Conservation (phyloP, 2,888 invertebrate species). For the Notodonta dromedarius region DNA sequence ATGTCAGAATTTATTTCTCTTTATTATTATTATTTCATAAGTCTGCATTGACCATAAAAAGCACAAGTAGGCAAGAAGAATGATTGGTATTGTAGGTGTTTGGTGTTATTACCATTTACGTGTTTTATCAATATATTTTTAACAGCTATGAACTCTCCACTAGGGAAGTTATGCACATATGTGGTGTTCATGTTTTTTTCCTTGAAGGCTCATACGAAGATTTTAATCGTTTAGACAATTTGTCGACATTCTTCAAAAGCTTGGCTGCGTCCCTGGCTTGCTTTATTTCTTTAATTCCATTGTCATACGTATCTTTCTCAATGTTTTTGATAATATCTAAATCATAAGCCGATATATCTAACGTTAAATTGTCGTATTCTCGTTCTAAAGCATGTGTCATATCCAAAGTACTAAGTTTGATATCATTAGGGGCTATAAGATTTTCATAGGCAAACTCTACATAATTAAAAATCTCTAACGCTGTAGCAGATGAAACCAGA, state of each 20-base stretch:
- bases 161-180: background rate
- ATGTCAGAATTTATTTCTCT: background rate
- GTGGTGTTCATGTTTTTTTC: conserved; percentile 30
- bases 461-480: conserved; percentile 85
- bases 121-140: no score
- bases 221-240: conserved; percentile 67
- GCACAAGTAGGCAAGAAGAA: no score
- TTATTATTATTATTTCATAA: background rate
- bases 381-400: conserved; percentile 86
- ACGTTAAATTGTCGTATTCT: conserved; percentile 71
- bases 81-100: no score
- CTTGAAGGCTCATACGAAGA: conserved; percentile 67
- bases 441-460: conserved; percentile 87
- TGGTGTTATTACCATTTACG: no score
- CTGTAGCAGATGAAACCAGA: conserved; percentile 84
- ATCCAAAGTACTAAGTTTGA: conserved; percentile 81
- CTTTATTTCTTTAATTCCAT: conserved; percentile 58
- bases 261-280: conserved; percentile 67
- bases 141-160: no score
- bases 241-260: conserved; percentile 70
- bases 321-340: conserved; percentile 64
- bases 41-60: background rate
- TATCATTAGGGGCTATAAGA: conserved; percentile 85
- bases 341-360: conserved; percentile 70
- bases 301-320: conserved; percentile 70